Percentiles rank a stretch among this genome's conserved stretches.
These are phyloP conservation scores for Chiloscyllium plagiosum DNA, from an alignment of 2,113 vertebrate species.

Conservation along the genomic window DNA sequence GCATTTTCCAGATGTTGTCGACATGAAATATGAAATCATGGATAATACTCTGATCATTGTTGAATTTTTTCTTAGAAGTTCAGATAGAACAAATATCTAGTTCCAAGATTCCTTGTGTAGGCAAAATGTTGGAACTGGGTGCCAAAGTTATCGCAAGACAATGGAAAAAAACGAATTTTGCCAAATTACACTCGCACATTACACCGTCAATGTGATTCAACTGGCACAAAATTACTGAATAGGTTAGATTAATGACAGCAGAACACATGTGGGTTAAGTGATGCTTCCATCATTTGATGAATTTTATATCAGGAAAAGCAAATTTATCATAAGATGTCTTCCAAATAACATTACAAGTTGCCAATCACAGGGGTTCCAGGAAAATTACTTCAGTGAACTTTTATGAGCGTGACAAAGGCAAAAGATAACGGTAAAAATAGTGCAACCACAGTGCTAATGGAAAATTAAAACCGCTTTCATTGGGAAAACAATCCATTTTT, in stretches of 20 bases:
- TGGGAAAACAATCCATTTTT: not conserved
- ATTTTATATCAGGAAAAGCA: not conserved
- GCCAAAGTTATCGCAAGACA: not conserved
- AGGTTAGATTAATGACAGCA: not conserved
- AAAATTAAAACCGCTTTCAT: not conserved
- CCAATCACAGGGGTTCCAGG: not conserved
- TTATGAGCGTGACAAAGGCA: not conserved
- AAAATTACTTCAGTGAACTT: not conserved
- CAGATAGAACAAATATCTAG: not conserved
- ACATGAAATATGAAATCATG: not conserved
- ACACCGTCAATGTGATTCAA: not conserved
- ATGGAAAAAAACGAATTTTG: not conserved
- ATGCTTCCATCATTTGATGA: not conserved
- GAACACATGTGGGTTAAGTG: not conserved
- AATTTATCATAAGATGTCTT: not conserved
- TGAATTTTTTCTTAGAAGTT: not conserved
- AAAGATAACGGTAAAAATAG: not conserved
- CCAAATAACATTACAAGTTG: not conserved
- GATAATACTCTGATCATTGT: not conserved
- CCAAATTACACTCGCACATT: not conserved
- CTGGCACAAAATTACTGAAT: constrained; percentile 2
- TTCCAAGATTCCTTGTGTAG: not conserved
- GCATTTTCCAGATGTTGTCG: not conserved
- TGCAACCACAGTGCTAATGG: not conserved
- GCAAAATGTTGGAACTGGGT: not conserved